phyloP scores from a whole-genome alignment of 2,113 vertebrate genomes.

The Callorhinus ursinus region DNA sequence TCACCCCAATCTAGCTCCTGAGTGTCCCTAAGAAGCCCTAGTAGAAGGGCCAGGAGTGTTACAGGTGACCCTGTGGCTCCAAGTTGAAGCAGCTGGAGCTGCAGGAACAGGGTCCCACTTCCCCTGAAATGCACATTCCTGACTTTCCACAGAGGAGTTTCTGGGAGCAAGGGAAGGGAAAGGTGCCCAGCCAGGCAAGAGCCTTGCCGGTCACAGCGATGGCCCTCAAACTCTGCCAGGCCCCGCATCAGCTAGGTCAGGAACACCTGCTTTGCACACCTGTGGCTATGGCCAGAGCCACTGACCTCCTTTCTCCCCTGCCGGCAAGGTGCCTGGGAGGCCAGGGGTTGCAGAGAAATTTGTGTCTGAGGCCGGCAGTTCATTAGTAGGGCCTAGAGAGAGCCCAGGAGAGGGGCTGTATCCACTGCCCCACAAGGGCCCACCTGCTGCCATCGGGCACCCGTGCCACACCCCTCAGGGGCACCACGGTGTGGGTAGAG shows the following conservation, averaged over 20 bases:
- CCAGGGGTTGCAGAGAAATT: not conserved
- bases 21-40: not conserved
- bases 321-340: not conserved
- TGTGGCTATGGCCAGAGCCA: not conserved
- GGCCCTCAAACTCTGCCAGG: rapidly evolving
- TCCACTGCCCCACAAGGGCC: rapidly evolving
- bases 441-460: rapidly evolving
- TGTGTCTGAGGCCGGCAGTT: not conserved
- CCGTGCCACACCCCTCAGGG: not conserved
- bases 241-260: not conserved
- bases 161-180: not conserved
- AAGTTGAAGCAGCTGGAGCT: rapidly evolving
- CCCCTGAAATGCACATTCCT: not conserved
- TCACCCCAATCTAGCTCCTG: not conserved
- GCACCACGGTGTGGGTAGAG: rapidly evolving
- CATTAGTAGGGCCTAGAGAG: not conserved
- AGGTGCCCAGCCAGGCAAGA: rapidly evolving
- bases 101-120: not conserved
- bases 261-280: not conserved
- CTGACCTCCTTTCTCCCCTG: not conserved
- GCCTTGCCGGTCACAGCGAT: rapidly evolving
- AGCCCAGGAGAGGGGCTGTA: not conserved
- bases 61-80: not conserved
- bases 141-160: not conserved
- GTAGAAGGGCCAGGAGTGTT: rapidly evolving